Evolutionary conservation across 2,113 vertebrate genomes (phyloP).

Genomic region (Sylvilagus bachmani): DNA sequence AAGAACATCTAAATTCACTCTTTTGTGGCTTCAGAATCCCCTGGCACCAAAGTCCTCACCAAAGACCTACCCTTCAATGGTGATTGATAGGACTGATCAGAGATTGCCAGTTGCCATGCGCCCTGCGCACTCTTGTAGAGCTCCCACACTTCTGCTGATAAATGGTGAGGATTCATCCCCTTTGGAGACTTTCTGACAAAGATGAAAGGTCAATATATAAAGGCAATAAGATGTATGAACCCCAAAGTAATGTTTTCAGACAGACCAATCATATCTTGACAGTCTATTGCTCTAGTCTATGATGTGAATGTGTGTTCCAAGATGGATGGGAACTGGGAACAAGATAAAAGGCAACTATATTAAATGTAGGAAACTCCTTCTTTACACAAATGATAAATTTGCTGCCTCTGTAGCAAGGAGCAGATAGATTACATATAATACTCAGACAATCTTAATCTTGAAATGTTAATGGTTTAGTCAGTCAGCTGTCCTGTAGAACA

Average conservation of each 20-base stretch:
- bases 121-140: background rate
- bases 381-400: slow-evolving; percentile 61
- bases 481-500: background rate
- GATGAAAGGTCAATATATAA: slow-evolving; percentile 61
- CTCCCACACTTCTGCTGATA: slow-evolving; percentile 20
- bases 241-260: slow-evolving; percentile 56
- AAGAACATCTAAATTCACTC: slow-evolving; percentile 10
- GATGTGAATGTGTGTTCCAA: slow-evolving; percentile 50
- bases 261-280: slow-evolving; percentile 55
- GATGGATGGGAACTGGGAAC: slow-evolving; percentile 25
- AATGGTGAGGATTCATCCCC: background rate
- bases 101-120: background rate
- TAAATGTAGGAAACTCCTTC: slow-evolving; percentile 47
- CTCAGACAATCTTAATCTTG: slow-evolving; percentile 35
- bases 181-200: slow-evolving; percentile 61
- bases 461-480: slow-evolving; percentile 56
- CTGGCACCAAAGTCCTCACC: background rate
- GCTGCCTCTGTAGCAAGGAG: slow-evolving; percentile 14
- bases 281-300: slow-evolving; percentile 51
- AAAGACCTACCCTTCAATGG: background rate
- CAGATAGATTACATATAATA: slow-evolving; percentile 41
- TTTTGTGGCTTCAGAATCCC: slow-evolving; percentile 9
- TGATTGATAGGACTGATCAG: background rate
- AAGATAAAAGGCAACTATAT: slow-evolving; percentile 63
- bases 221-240: slow-evolving; percentile 61